Conservation (phyloP, 2,888 invertebrate species). For the Nysson spinosus region DNA sequence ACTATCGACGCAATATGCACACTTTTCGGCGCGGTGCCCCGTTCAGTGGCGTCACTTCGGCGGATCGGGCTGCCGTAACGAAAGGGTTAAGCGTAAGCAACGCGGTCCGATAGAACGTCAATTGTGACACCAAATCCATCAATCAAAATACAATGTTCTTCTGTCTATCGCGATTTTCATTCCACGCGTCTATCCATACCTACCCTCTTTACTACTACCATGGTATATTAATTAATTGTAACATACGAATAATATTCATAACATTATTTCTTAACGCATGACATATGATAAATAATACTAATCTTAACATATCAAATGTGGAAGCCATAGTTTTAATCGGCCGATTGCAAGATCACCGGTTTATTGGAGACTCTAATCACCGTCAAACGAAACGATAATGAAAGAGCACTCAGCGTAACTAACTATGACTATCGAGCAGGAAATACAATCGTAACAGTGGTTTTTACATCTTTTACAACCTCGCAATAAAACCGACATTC, state of each 20-base stretch:
- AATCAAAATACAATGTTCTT: conserved; percentile 37
- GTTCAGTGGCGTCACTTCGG: too few species aligned
- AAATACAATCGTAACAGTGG: conserved; percentile 33
- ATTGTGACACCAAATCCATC: conserved; percentile 47
- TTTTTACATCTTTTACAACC: conserved; percentile 43
- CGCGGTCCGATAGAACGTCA: conserved; percentile 28
- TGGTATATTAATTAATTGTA: too few species aligned
- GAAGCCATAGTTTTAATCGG: too few species aligned
- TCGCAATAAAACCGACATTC: conserved; percentile 51
- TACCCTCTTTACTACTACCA: too few species aligned
- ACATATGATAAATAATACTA: too few species aligned
- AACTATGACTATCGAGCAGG: conserved; percentile 1
- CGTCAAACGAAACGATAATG: conserved; percentile 33
- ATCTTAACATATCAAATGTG: too few species aligned
- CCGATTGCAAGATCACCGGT: conserved; percentile 27
- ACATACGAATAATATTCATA: too few species aligned
- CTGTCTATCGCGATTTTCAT: conserved; percentile 54
- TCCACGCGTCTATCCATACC: too few species aligned
- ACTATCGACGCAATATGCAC: too few species aligned
- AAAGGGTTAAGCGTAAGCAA: conserved; percentile 33
- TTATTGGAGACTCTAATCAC: conserved; percentile 46
- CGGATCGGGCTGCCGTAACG: too few species aligned
- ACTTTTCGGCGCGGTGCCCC: too few species aligned
- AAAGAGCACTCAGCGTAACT: conserved; percentile 17
- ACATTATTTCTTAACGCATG: too few species aligned